These are phyloP conservation scores for Spea multiplicata DNA, from an alignment of 2,113 vertebrate genomes.

Conservation along the genomic window DNA sequence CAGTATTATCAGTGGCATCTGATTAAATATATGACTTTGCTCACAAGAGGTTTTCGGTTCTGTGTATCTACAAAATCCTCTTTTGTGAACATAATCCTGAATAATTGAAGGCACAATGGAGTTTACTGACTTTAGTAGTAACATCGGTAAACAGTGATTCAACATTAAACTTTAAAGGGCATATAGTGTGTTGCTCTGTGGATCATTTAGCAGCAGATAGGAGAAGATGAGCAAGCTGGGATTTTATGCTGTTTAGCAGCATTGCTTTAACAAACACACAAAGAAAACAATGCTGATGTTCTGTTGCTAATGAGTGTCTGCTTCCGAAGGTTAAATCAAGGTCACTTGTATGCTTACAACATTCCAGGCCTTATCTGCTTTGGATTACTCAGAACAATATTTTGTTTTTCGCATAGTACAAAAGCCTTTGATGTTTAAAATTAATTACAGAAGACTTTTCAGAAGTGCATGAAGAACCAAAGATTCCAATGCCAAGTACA, in stretches of 20 bases:
- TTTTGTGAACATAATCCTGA: conserved; percentile 34
- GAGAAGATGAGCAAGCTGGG: conserved; percentile 40
- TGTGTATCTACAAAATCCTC: conserved; percentile 31
- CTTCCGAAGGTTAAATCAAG: conserved; percentile 35
- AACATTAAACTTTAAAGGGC: conserved; percentile 48
- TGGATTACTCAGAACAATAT: background rate
- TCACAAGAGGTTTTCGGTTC: conserved; percentile 18
- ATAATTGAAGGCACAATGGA: conserved; percentile 39
- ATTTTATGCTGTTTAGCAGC: conserved; percentile 14
- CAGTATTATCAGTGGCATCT: conserved; percentile 36
- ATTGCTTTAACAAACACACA: conserved; percentile 35
- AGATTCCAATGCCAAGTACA: background rate
- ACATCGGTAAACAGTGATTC: conserved; percentile 43
- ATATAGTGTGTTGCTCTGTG: conserved; percentile 24
- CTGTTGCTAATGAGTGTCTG: conserved; percentile 36
- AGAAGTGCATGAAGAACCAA: background rate
- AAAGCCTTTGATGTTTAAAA: background rate
- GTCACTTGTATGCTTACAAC: background rate
- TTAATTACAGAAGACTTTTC: background rate
- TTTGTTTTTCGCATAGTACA: background rate
- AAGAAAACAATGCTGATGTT: conserved; percentile 21
- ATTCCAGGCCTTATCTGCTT: background rate
- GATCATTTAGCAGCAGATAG: conserved; percentile 41
- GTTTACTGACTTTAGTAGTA: conserved; percentile 39
- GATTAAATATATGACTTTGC: conserved; percentile 46